Base-by-base conservation (phyloP, 2,888 invertebrate species). In the Parochlus steinenii region DNA sequence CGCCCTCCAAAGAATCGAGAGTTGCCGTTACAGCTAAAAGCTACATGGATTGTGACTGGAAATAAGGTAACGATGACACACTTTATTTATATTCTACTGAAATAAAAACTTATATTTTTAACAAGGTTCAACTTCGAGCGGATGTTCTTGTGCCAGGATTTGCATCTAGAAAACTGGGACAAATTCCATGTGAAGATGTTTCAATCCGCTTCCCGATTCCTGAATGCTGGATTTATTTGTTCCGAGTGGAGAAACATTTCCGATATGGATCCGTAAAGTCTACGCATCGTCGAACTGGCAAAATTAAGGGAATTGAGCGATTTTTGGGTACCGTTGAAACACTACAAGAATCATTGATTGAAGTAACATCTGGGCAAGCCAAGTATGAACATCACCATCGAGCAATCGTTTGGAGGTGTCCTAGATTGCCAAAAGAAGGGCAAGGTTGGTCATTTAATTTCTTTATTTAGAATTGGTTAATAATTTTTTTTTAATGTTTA, bases 341-440 rank as follows among this genome's bases (percentile, higher is more conserved):
- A 8, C 63, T 86, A 44, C 89, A 90, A 53, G 81, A 85, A 48
- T 87, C 89, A 31, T 64, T 93, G 17, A 92, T 95, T 55, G 93
- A 93, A 59, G 89, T 89, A 6, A 93, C 95, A 8, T 90, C 90
- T 1, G 93, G 92, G 31, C 76, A 87, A 56, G 97, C 98, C 38
- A 98, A 98, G 63, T 98, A 98, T 61, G 97, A 98, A 61, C 95
- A 97, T 63, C 89, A 95, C 53, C 93, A 93, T 63, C 71, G 86
- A 43, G 77, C 95, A 39, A 86, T 98, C 47, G 97, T 99, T 19
- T 98, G 98, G 98, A 70, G 98, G 47, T 95, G 98, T 69, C 82
- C 92, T 6, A 68, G 95, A 34, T 68, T 99, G 48, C 98, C 98
- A 37, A 97, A 97, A 60, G 92, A 97, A 62, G 95, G 97, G 44